Conservation (phyloP, 1,140 invertebrate species). For the Tetramorium parvispinum region DNA sequence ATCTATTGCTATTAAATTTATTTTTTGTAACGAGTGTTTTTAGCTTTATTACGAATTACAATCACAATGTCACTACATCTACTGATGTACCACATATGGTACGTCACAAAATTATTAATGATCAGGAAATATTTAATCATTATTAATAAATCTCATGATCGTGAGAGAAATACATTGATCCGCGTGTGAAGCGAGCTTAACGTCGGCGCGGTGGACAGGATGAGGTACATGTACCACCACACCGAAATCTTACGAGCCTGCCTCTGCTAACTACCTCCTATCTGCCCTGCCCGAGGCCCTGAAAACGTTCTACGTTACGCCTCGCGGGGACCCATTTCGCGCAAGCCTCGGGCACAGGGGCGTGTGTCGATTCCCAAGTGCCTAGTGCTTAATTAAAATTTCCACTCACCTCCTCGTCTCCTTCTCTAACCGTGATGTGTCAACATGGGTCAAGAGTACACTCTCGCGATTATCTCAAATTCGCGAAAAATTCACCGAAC, state of each 20-base stretch:
- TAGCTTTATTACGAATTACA: not conserved
- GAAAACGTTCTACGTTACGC: slow-evolving; percentile 83
- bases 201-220: slow-evolving; percentile 80
- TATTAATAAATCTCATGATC: not conserved
- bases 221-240: slow-evolving; percentile 79
- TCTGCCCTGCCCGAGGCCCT: slow-evolving; percentile 82
- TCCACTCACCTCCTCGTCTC: not conserved
- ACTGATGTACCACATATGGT: not conserved
- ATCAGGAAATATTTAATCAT: not conserved
- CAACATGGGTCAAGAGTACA: slow-evolving; percentile 1
- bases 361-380: slow-evolving; percentile 70
- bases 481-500: slow-evolving; percentile 11
- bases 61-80: not conserved
- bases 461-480: slow-evolving; percentile 19
- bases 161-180: not conserved
- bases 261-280: slow-evolving; percentile 83
- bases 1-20: not conserved
- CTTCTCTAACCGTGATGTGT: not conserved
- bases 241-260: slow-evolving; percentile 83
- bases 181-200: slow-evolving; percentile 76
- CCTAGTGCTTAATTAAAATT: slow-evolving; percentile 61
- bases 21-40: not conserved
- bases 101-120: not conserved
- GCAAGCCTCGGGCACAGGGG: slow-evolving; percentile 75
- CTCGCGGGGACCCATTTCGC: slow-evolving; percentile 84